These are phyloP conservation scores for Apostichopus parvimensis DNA, from an alignment of 35 echinoderm and acorn worm species.

Conservation along the genomic window DNA sequence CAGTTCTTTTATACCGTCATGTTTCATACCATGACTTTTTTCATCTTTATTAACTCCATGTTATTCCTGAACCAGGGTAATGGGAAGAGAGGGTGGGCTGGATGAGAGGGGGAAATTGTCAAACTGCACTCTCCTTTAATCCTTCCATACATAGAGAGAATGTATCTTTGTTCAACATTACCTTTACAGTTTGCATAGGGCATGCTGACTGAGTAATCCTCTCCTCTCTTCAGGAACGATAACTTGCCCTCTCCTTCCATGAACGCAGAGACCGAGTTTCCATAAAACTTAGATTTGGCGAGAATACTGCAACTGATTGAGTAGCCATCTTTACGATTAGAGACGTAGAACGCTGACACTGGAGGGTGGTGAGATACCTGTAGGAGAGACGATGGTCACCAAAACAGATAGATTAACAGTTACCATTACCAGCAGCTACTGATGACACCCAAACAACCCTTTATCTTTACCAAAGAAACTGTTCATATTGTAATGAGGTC, in stretches of 20 bases:
- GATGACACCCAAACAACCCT: too few relatives aligned
- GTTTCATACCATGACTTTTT: too few relatives aligned
- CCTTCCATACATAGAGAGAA: too few relatives aligned
- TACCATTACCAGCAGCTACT: too few relatives aligned
- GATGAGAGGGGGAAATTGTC: too few relatives aligned
- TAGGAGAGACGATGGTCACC: background rate
- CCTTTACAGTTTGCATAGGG: conserved; percentile 98
- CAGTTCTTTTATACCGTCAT: too few relatives aligned
- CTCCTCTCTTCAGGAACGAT: conserved; percentile 72
- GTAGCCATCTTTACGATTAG: conserved; percentile 91
- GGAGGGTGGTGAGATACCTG: conserved; percentile 87
- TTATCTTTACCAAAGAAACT: too few relatives aligned
- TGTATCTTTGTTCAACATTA: background rate
- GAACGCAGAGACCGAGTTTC: conserved; percentile 80
- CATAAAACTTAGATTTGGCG: conserved; percentile 96
- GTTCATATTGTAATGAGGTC: too few relatives aligned
- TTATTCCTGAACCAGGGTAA: background rate
- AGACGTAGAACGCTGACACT: conserved; percentile 87
- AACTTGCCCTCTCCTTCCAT: conserved; percentile 87
- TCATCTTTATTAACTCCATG: too few relatives aligned
- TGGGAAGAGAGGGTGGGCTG: background rate
- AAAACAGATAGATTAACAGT: too few relatives aligned
- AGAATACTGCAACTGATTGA: conserved; percentile 88
- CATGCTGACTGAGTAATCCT: conserved; percentile 95
- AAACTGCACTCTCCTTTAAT: too few relatives aligned